These are phyloP conservation scores for Xestia ashworthii DNA, from an alignment of 2,888 invertebrate genomes.

Conservation along the genomic window DNA sequence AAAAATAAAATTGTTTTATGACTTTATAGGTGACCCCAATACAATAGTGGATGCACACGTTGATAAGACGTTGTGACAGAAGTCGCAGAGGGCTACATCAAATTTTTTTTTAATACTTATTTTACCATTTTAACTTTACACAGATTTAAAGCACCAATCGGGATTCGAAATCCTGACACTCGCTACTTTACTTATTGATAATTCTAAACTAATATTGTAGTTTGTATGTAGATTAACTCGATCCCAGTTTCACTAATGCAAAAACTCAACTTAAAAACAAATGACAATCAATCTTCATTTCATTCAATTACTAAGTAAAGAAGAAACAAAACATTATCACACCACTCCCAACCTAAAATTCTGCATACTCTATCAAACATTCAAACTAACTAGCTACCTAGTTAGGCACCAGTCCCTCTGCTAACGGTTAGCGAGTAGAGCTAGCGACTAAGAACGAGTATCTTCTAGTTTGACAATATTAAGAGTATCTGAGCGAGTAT, in stretches of 20 bases:
- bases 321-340: background rate
- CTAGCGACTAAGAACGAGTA: background rate
- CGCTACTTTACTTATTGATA: background rate
- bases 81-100: background rate
- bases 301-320: background rate
- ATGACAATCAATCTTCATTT: background rate
- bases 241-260: too few relatives aligned
- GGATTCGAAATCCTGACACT: background rate
- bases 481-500: background rate
- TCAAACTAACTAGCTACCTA: slow-evolving; percentile 20
- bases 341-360: slow-evolving; percentile 10
- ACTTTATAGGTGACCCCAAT: too few relatives aligned
- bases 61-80: background rate
- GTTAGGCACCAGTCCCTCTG: background rate
- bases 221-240: too few relatives aligned
- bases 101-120: background rate
- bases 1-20: too few relatives aligned
- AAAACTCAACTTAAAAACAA: background rate
- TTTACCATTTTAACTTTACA: background rate
- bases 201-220: too few relatives aligned
- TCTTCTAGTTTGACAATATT: background rate
- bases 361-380: slow-evolving; percentile 23
- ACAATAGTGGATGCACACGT: too few relatives aligned
- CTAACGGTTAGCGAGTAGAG: background rate
- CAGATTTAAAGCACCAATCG: background rate